Conservation (phyloP, 2,888 invertebrate species). For the Frankliniella fusca region DNA sequence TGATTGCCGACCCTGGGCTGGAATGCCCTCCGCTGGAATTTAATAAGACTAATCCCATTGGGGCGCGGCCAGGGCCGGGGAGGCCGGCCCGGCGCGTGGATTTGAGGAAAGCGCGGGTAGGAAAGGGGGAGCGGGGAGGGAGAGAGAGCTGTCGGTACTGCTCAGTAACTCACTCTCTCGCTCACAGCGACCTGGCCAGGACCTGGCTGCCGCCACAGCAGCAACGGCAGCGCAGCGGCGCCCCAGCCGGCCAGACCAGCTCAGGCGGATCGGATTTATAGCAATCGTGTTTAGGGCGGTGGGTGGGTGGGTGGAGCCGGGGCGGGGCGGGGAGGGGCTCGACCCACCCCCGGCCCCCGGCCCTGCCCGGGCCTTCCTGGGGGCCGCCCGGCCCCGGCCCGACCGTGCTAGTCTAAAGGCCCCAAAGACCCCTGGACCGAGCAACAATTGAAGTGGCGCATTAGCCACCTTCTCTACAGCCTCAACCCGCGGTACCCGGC, state of each 20-base stretch:
- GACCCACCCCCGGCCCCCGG: background rate
- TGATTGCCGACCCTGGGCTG: no score
- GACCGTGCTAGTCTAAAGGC: background rate
- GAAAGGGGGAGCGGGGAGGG: background rate
- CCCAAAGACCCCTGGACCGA: background rate
- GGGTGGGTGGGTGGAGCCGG: background rate
- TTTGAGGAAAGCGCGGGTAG: background rate
- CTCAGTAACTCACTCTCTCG: background rate
- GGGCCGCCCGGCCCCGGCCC: background rate
- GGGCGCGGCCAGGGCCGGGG: no score
- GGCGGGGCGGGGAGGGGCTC: background rate
- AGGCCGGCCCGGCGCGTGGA: no score
- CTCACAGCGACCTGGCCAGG: background rate
- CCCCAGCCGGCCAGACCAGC: background rate
- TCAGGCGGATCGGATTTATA: constrained; percentile 1
- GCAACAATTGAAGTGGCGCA: constrained; percentile 22
- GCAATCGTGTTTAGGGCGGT: background rate
- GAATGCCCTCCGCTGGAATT: no score
- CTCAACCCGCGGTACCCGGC: background rate
- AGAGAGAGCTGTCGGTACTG: background rate
- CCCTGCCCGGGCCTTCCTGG: background rate
- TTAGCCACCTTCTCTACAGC: background rate
- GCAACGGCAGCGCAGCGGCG: background rate
- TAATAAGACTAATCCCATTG: no score
- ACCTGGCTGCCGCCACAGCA: no score